Percentiles rank a stretch among this genome's conserved stretches.
phyloP scores from a whole-genome alignment of 2,888 invertebrate species.

The Sarcophaga variegata region DNA sequence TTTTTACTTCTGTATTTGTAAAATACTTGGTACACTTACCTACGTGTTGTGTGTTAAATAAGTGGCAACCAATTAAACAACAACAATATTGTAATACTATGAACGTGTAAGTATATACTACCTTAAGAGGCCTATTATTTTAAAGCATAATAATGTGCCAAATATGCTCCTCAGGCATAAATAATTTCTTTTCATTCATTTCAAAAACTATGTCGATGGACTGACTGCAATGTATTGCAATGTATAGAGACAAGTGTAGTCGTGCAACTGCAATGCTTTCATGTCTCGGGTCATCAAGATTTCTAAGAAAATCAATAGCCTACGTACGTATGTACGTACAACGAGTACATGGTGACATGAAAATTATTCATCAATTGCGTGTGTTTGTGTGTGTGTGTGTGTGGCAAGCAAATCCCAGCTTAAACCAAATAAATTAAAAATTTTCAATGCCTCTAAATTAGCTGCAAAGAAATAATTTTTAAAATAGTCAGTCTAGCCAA shows the following conservation, averaged over 20 bases:
- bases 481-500: no score
- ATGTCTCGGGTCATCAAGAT: slow-evolving; percentile 51
- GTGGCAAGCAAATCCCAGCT: slow-evolving; percentile 50
- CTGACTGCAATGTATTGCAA: background rate
- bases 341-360: no score
- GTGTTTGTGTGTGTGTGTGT: background rate
- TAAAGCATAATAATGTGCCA: background rate
- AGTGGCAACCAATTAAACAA: no score
- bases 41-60: no score
- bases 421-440: slow-evolving; percentile 44
- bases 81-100: no score
- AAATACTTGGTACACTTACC: background rate
- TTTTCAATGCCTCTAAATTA: slow-evolving; percentile 41
- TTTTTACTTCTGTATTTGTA: background rate
- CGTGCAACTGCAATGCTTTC: background rate
- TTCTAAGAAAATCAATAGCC: slow-evolving; percentile 50
- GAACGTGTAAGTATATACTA: no score
- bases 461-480: background rate
- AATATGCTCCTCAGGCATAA: slow-evolving; percentile 6
- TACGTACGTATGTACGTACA: no score
- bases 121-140: background rate
- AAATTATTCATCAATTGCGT: no score
- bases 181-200: background rate
- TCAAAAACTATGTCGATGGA: background rate
- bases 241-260: background rate